phyloP scores from a whole-genome alignment of 2,113 vertebrate species.

The Potamarius usumacintae region DNA sequence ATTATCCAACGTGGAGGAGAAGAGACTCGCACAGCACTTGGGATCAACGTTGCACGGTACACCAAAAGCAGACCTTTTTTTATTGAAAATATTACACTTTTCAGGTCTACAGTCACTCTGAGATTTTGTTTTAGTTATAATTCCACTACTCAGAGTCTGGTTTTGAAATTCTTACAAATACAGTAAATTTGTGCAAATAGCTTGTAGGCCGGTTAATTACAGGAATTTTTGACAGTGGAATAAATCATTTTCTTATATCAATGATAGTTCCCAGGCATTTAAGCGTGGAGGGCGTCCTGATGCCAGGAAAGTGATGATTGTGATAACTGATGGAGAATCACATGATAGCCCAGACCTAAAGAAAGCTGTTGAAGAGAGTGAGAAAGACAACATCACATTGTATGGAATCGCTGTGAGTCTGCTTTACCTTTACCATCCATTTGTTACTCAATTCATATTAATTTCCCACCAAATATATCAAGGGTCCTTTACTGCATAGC shows the following conservation, averaged over 20 bases:
- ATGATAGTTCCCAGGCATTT: constrained; percentile 78
- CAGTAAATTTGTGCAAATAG: background rate
- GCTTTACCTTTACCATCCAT: background rate
- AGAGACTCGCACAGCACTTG: constrained; percentile 90
- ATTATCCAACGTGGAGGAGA: constrained; percentile 92
- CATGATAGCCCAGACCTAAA: constrained; percentile 90
- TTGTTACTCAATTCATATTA: background rate
- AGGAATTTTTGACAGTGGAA: background rate
- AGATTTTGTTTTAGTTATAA: background rate
- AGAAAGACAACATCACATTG: constrained; percentile 90
- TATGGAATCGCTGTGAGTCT: constrained; percentile 91
- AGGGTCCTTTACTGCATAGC: background rate
- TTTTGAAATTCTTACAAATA: background rate
- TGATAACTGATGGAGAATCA: constrained; percentile 96
- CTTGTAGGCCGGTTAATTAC: background rate
- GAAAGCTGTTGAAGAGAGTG: constrained; percentile 83
- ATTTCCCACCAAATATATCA: background rate
- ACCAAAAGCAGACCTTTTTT: background rate
- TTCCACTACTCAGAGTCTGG: background rate
- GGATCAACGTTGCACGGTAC: constrained; percentile 89
- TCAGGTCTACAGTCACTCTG: background rate
- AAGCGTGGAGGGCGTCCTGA: constrained; percentile 87
- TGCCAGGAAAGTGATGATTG: constrained; percentile 95
- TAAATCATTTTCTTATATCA: background rate
- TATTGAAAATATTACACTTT: background rate